Conservation (phyloP, 2,113 vertebrate species). For the Rhipidura dahli region DNA sequence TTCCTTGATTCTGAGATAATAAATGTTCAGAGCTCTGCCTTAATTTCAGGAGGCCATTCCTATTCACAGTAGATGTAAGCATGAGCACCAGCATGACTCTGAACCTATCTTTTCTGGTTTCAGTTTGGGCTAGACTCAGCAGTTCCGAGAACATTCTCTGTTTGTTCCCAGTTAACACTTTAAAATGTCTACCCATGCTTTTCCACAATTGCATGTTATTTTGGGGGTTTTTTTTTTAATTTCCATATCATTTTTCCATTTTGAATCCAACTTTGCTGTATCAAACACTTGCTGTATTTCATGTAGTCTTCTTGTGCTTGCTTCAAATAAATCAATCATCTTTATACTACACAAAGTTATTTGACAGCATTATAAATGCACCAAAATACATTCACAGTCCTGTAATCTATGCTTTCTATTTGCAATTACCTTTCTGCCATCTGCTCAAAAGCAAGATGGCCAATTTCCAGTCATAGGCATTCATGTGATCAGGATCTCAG, state of each 20-base stretch:
- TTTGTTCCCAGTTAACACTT: neutral
- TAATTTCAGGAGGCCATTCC: neutral
- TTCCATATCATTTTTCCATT: neutral
- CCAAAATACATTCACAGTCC: neutral
- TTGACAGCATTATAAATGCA: neutral
- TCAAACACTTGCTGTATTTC: neutral
- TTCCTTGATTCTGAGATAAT: neutral
- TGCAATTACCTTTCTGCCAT: neutral
- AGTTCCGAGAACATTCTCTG: neutral
- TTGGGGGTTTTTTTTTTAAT: neutral
- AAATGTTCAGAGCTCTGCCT: neutral
- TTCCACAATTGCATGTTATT: neutral
- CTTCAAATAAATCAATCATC: neutral
- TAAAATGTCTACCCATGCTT: neutral
- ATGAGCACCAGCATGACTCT: neutral
- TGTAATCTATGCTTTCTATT: neutral
- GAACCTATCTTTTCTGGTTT: neutral
- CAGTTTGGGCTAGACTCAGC: neutral
- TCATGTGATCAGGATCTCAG: neutral
- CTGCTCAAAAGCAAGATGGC: neutral
- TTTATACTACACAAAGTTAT: neutral
- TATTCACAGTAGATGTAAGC: neutral
- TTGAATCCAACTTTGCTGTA: neutral
- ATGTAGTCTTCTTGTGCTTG: neutral
- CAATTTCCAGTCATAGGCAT: neutral